Evolutionary conservation across 1,140 invertebrate species (phyloP), one percentile per base, ranked within the genome.

Genomic region (Diorhabda carinulata): DNA sequence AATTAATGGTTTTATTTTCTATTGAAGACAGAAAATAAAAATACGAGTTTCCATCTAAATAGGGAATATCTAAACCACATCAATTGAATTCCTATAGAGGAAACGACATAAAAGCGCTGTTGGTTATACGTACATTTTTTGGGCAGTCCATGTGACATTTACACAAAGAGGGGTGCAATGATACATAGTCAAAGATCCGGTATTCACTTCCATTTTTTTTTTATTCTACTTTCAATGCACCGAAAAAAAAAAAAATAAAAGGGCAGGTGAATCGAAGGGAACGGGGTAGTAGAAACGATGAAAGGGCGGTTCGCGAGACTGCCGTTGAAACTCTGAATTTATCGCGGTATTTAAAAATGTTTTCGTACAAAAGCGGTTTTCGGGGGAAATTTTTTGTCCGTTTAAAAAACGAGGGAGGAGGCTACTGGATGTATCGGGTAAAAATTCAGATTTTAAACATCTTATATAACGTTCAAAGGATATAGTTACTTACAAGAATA

Each of bases 181-280:
- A 62, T 62, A 62, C 61, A 62, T 62, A 7, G 43, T 43, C 6
- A 41, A 41, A 41, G 4, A 9, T 5, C 25, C 25, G 25, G 25
- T n/a, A 52, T 52, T 52, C 47, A 6, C 47, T 8, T 52, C 47
- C 47, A 6, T n/a, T n/a, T 8, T 52, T n/a, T 52, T 52, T 52
- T 4, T 52, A 8, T n/a, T n/a, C 6, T 52, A 52, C n/a, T 52
- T 52, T 52, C 41, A 9, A 62, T 62, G 43, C 43, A 62, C 43
- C 41, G 43, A 4, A 8, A 8, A 62, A 10, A n/a, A 62, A 44
- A 43, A 62, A 62, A 62, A 62, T 43, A 62, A 43, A 44, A 43
- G 61, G 61, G 61, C 61, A 62, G 61, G 61, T 62, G 61, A 62
- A 62, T 62, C 61, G 44, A 47, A 62, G 61, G n/a, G 41, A 62